Evolutionary conservation across 2,888 invertebrate species (phyloP).

Genomic region (Deilephila elpenor): DNA sequence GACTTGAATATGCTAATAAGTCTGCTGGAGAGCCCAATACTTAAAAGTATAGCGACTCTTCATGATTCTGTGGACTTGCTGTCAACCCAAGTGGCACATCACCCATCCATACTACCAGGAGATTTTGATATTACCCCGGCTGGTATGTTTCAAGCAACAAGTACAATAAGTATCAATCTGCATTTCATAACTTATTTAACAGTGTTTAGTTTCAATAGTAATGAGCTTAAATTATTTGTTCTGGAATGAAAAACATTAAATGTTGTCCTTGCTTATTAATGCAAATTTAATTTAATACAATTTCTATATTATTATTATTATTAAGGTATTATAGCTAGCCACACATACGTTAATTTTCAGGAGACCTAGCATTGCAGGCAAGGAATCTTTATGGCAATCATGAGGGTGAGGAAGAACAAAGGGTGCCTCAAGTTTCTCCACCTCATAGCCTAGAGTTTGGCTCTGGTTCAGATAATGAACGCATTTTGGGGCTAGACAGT

Average conservation of each 20-base stretch:
- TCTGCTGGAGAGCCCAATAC: conserved; percentile 94
- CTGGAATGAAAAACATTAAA: too few relatives aligned
- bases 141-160: conserved; percentile 71
- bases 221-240: too few relatives aligned
- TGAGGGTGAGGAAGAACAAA: conserved; percentile 90
- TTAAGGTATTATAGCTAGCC: background rate
- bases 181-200: too few relatives aligned
- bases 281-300: too few relatives aligned
- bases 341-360: conserved; percentile 46
- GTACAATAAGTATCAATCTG: background rate
- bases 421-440: conserved; percentile 91
- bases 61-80: conserved; percentile 96
- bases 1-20: conserved; percentile 93
- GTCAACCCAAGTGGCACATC: conserved; percentile 93
- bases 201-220: too few relatives aligned
- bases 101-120: conserved; percentile 95
- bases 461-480: conserved; percentile 90
- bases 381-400: conserved; percentile 75
- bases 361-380: conserved; percentile 78
- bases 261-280: too few relatives aligned
- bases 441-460: conserved; percentile 91
- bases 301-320: too few relatives aligned
- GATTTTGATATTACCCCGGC: conserved; percentile 96
- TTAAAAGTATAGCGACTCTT: conserved; percentile 94
- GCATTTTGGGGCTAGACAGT: conserved; percentile 93